Conservation (phyloP, 2,113 vertebrate genomes). For the Meriones unguiculatus region DNA sequence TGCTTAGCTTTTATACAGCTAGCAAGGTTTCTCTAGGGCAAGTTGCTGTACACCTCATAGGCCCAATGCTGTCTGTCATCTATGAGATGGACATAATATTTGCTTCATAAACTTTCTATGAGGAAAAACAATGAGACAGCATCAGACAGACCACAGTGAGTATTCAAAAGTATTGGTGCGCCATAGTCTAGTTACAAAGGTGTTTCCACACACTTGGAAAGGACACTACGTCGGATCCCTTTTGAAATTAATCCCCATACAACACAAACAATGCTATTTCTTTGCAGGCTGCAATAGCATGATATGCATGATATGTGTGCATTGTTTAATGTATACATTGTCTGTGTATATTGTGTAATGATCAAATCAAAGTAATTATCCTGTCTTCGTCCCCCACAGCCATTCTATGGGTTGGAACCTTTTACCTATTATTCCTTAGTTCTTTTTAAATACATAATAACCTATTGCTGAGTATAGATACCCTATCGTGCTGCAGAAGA, state of each 20-base stretch:
- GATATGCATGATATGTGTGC: not conserved
- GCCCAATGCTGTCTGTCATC: rapidly evolving
- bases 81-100: too few relatives aligned
- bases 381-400: not conserved
- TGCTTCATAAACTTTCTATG: not conserved
- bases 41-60: too few relatives aligned
- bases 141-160: not conserved
- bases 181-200: not conserved
- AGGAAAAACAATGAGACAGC: not conserved
- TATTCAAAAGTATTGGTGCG: not conserved
- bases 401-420: not conserved
- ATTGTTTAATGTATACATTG: not conserved
- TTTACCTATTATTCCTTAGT: not conserved
- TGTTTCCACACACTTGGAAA: not conserved
- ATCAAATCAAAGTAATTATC: not conserved
- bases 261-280: not conserved
- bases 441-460: not conserved
- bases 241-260: not conserved
- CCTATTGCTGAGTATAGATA: not conserved
- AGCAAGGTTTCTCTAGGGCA: not conserved
- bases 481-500: not conserved
- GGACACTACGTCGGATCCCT: rapidly evolving
- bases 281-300: not conserved
- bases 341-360: too few relatives aligned
- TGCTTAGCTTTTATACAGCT: too few relatives aligned